These are phyloP conservation scores for Athrips mouffetella DNA, from an alignment of 2,888 invertebrate genomes.

Conservation along the genomic window DNA sequence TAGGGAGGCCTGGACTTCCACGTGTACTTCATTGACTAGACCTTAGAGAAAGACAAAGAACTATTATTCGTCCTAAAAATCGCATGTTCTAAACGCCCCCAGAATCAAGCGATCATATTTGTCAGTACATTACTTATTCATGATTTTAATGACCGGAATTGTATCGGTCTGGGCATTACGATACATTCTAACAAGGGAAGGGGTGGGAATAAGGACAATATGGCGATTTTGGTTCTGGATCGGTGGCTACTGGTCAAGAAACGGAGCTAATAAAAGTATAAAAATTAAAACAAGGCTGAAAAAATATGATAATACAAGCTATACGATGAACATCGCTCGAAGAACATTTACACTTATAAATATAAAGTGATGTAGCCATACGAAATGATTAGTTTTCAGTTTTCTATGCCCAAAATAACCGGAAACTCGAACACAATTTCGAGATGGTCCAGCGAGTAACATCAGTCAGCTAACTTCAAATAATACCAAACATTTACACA, in stretches of 20 bases:
- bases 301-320: too few species aligned
- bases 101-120: constrained; percentile 37
- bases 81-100: constrained; percentile 4
- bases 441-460: constrained; percentile 58
- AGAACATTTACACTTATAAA: too few species aligned
- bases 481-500: not conserved
- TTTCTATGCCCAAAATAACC: constrained; percentile 35
- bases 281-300: too few species aligned
- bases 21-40: too few species aligned
- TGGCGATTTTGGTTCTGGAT: too few species aligned
- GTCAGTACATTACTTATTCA: constrained; percentile 61
- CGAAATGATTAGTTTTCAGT: not conserved
- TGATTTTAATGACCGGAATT: constrained; percentile 57
- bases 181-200: constrained; percentile 30
- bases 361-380: too few species aligned
- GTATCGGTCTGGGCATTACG: constrained; percentile 41
- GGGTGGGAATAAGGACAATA: constrained; percentile 21
- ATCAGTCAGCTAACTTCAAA: constrained; percentile 19
- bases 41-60: too few species aligned
- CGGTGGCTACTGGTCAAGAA: too few species aligned
- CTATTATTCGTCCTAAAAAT: too few species aligned
- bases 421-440: constrained; percentile 50
- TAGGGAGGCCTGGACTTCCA: too few species aligned
- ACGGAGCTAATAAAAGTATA: too few species aligned
- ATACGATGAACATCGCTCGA: too few species aligned